Base-by-base conservation (phyloP, 2,113 vertebrate species). In the Melanerpes aurifrons region DNA sequence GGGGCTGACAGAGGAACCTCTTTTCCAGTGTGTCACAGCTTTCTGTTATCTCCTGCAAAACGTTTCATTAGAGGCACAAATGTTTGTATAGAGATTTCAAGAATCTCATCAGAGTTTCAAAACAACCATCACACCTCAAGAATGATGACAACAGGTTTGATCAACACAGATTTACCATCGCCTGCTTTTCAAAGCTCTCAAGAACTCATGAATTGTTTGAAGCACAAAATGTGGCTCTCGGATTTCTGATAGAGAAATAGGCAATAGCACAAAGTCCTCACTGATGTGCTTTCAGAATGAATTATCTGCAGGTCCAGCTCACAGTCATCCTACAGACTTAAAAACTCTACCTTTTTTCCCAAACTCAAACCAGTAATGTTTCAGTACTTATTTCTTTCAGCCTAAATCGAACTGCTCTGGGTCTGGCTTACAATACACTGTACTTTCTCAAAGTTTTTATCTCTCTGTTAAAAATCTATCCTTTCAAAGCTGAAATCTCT, bases 141-240 rank as follows among this genome's bases (percentile, higher is more conserved):
- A 82, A 67, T 10, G 29, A 45, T 7, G 53, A 67, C 32, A 61
- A 37, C 21, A 62, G 24, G 8, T 84, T 86, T 86, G 61, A 88
- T 35, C 0, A 0, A 72, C 90, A 70, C 1, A 75, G 45, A 72
- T 83, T 83, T 78, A 88, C 32, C 6, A 1, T n/a, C 63, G 59
- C 20, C 8, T 73, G n/a, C 26, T 78, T 74, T 90, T 81, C 63
- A 93, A 87, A 96, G 50, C 20, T 72, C 54, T 78, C 61, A 62
- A 75, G 45, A 28, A 50, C 67, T 88, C 15, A 66, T 40, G 78
- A 82, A 90, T n/a, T 54, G 16, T 37, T 86, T 78, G 67, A 92
- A 89, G 64, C 35, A 69, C 8, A 90, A 81, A 92, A 76, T 20
- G n/a, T 20, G 31, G 5, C 12, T 8, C 35, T 79, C 50, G 50